Evolutionary conservation across 2,113 vertebrate genomes (phyloP), one percentile per base, ranked within the genome.

Genomic region (Paradoxurus hermaphroditus): DNA sequence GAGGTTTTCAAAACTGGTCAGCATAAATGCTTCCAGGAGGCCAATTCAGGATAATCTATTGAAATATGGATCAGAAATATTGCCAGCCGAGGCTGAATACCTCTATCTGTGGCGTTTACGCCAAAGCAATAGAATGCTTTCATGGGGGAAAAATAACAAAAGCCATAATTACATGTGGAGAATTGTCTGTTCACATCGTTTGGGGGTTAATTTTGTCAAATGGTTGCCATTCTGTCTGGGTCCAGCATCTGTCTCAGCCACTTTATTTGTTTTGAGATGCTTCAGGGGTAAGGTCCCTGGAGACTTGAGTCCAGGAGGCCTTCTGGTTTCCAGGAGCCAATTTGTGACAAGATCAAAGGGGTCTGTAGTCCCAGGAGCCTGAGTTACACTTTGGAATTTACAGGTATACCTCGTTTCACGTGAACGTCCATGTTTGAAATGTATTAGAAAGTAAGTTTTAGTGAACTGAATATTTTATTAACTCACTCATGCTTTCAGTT

Each of bases 231-330:
- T 95, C 97, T 97, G 81, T 97, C 94, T 96, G 87, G 73, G 94
- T 85, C 87, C 82, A 88, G 92, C 16, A 8, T 96, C 96, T 98
- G 97, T 97, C 96, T 98, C 53, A 67, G 94, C 27, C 82, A 94
- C 86, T 98, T 97, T 95, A 96, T 96, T 94, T 96, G 94, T 97
- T 90, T 97, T 87, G 95, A 97, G 98, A 97, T 96, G 97, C 98
- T 97, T 81, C 81, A 85, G 94, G 96, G 97, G 51, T 92, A 87
- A 95, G 29, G 29, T 88, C 98, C 75, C 94, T 63, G 19, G 97
- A 96, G 98, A 90, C 92, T 12, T 34, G 65, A 77, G 63, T 96
- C 95, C 96, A 87, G 95, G 92, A 95, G 96, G 90, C 94, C 90
- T 97, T 96, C 90, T 94, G 94, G 90, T 78, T 97, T 98, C 82